Percentiles rank a stretch among this genome's conserved stretches.
Conservation (phyloP, 2,888 invertebrate species). For the Galerucella pusilla region DNA sequence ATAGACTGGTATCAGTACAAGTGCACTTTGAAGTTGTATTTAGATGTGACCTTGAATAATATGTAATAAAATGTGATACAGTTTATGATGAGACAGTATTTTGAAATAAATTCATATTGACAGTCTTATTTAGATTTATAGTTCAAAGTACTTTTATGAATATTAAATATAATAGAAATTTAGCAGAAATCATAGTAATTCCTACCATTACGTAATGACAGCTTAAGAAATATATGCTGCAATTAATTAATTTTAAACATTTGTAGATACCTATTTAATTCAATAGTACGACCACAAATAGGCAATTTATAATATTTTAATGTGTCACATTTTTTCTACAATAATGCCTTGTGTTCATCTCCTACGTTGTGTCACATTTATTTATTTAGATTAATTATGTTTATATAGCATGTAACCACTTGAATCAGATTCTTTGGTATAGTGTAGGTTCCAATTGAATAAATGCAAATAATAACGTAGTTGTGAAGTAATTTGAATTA, state of each 20-base stretch:
- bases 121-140: background rate
- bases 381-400: background rate
- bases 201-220: too few species aligned
- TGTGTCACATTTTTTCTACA: background rate
- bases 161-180: too few species aligned
- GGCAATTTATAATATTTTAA: background rate
- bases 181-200: too few species aligned
- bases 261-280: too few species aligned
- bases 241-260: too few species aligned
- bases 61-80: background rate
- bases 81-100: background rate
- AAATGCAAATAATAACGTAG: background rate
- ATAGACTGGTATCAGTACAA: background rate
- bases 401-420: background rate
- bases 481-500: background rate
- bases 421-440: background rate
- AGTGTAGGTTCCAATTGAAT: background rate
- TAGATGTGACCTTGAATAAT: background rate
- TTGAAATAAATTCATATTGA: background rate
- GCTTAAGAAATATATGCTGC: too few species aligned
- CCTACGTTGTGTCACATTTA: background rate
- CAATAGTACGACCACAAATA: too few species aligned
- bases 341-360: background rate
- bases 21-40: slow-evolving; percentile 7
- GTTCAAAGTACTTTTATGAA: background rate